These are phyloP conservation scores for Heliopora coerulea DNA, from an alignment of 92 coral and sea anemone species.

Conservation along the genomic window DNA sequence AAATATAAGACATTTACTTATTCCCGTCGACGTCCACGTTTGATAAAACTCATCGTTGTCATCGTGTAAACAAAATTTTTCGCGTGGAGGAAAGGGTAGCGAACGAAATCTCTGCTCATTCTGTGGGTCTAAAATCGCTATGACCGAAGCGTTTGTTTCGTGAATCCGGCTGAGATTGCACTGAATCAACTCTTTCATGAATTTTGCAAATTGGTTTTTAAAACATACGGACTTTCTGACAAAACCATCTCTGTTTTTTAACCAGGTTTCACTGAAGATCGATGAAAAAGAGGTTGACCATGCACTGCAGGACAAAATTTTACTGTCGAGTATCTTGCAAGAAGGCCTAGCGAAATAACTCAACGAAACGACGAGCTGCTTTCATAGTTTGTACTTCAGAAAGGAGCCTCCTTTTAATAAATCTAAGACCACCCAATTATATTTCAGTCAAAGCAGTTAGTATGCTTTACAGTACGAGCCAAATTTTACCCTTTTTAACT, in stretches of 20 bases:
- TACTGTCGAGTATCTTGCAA: constrained; percentile 70
- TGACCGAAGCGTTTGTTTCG: no score
- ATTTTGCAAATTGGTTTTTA: no score
- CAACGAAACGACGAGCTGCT: neutral
- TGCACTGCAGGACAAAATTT: constrained; percentile 94
- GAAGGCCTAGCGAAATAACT: neutral
- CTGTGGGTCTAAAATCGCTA: no score
- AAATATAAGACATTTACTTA: no score
- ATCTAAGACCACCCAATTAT: neutral
- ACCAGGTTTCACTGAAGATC: constrained; percentile 86
- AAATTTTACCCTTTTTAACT: neutral
- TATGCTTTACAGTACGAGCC: neutral
- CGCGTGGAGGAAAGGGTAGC: no score
- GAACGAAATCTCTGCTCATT: no score
- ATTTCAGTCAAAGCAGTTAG: neutral
- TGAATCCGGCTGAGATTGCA: no score
- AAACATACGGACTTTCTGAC: no score
- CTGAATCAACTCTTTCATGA: no score
- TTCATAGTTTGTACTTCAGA: neutral
- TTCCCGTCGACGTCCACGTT: no score
- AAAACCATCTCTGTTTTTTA: neutral
- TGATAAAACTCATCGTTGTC: no score
- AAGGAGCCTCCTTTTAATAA: neutral
- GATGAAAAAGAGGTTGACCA: constrained; percentile 96
- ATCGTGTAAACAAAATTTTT: no score